These are phyloP conservation scores for Tachysurus vachellii DNA, from an alignment of 2,113 vertebrate species.

Conservation along the genomic window DNA sequence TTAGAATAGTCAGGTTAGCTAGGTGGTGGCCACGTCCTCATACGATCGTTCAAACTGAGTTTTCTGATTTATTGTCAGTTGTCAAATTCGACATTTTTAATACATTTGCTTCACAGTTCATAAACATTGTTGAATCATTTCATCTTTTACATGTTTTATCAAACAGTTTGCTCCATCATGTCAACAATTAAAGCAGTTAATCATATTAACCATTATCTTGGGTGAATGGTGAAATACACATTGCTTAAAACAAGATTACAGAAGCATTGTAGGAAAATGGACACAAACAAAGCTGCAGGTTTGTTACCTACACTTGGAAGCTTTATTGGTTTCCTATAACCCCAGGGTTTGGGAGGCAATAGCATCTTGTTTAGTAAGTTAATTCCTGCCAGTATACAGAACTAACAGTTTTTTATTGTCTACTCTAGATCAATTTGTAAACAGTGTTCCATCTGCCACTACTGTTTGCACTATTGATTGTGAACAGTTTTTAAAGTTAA, in stretches of 20 bases:
- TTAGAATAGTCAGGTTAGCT: not conserved
- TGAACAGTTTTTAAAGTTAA: not conserved
- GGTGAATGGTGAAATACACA: not conserved
- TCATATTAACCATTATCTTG: not conserved
- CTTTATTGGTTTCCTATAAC: slow-evolving; percentile 1
- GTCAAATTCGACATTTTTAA: too few species aligned
- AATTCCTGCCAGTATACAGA: not conserved
- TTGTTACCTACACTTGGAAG: not conserved
- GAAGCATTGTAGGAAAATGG: not conserved
- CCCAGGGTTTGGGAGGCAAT: not conserved
- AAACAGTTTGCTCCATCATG: not conserved
- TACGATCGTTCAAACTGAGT: too few species aligned
- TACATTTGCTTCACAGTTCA: not conserved
- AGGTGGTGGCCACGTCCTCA: too few species aligned
- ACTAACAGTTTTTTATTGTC: not conserved
- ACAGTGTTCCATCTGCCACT: not conserved
- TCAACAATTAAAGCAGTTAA: not conserved
- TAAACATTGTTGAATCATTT: not conserved
- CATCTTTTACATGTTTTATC: not conserved
- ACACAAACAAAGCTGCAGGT: not conserved
- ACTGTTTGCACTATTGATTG: not conserved
- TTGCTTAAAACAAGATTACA: not conserved
- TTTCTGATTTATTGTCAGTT: too few species aligned
- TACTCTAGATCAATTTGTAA: not conserved
- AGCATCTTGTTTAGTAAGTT: not conserved